Evolutionary conservation across 2,113 vertebrate species (phyloP).

Genomic region (Podilymbus podiceps): DNA sequence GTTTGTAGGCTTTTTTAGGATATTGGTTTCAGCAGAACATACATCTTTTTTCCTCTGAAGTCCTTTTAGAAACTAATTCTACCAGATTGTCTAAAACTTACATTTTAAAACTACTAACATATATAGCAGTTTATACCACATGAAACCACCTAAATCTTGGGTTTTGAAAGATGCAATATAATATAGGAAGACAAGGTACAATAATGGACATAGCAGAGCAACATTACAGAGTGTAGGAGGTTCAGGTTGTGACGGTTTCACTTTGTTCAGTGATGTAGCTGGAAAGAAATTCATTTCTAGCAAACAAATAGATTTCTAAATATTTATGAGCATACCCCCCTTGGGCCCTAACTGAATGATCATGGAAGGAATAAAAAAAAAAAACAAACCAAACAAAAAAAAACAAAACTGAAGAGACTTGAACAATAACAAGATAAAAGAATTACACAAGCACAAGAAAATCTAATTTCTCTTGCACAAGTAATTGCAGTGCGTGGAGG

Average conservation of each 20-base stretch:
- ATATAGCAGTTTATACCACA: background rate
- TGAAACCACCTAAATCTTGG: background rate
- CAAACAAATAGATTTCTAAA: background rate
- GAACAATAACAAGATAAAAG: background rate
- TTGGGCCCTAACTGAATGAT: background rate
- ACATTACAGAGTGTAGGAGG: background rate
- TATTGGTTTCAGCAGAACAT: background rate
- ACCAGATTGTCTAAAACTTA: background rate
- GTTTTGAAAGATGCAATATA: background rate
- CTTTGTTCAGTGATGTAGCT: background rate
- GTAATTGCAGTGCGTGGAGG: background rate
- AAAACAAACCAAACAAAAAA: background rate
- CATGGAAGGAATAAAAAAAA: background rate
- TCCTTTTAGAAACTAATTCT: background rate
- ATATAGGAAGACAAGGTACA: background rate
- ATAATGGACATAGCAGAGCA: background rate
- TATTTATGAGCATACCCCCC: background rate
- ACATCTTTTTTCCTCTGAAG: background rate
- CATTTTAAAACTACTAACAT: background rate
- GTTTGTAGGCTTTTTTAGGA: background rate
- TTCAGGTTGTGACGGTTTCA: background rate
- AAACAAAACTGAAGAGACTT: background rate
- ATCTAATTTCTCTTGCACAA: background rate
- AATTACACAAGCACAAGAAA: background rate
- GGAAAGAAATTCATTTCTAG: background rate